Evolutionary conservation across 2,888 invertebrate genomes (phyloP).

Genomic region (Synergus umbraculus): DNA sequence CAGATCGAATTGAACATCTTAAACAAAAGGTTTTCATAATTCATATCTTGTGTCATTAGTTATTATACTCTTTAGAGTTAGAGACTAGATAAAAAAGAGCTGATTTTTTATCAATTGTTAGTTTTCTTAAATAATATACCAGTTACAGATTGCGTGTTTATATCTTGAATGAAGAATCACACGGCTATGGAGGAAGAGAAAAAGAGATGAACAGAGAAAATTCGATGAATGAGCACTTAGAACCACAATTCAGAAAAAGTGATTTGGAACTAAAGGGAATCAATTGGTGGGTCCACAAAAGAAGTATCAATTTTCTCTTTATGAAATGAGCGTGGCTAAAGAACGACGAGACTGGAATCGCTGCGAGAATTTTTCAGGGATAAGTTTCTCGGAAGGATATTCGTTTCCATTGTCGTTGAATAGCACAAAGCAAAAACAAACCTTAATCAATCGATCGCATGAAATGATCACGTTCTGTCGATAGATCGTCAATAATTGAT

Average conservation of each 20-base stretch:
- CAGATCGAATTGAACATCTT: not conserved
- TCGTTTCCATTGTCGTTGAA: constrained; percentile 8
- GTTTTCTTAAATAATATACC: not conserved
- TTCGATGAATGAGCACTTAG: not conserved
- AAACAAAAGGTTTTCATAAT: not conserved
- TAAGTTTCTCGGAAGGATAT: constrained; percentile 10
- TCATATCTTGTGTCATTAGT: too few relatives aligned
- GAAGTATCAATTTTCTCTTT: constrained; percentile 28
- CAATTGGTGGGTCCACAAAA: not conserved
- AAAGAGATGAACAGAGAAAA: not conserved
- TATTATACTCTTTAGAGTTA: too few relatives aligned
- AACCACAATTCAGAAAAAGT: not conserved
- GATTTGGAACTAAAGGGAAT: constrained; percentile 1
- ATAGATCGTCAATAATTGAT: constrained; percentile 25
- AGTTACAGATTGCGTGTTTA: not conserved
- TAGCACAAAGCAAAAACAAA: constrained; percentile 2
- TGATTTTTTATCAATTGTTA: too few relatives aligned
- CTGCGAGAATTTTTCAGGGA: constrained; percentile 18
- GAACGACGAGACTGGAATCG: constrained; percentile 14
- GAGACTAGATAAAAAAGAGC: too few relatives aligned
- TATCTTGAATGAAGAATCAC: not conserved
- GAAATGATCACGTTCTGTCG: constrained; percentile 19
- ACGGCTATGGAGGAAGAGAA: not conserved
- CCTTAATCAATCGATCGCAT: constrained; percentile 18
- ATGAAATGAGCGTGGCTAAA: constrained; percentile 25